These are phyloP conservation scores for Callospermophilus lateralis DNA, from an alignment of 2,113 vertebrate genomes.

Conservation along the genomic window DNA sequence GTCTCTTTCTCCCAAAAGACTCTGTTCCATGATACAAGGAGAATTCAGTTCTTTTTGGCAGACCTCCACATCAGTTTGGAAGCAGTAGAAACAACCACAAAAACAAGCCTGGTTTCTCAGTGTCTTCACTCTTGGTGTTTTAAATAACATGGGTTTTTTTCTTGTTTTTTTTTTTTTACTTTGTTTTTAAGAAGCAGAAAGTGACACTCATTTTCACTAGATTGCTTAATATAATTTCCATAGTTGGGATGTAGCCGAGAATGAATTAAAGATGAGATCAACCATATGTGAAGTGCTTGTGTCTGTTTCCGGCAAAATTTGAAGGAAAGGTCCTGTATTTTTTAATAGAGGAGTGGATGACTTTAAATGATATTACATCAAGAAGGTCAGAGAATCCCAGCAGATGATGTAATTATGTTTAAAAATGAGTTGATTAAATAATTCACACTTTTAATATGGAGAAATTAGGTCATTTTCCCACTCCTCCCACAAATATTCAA, in stretches of 20 bases:
- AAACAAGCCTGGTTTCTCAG: slow-evolving; percentile 84
- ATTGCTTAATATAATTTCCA: slow-evolving; percentile 66
- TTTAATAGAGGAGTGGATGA: slow-evolving; percentile 57
- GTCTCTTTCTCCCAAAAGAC: slow-evolving; percentile 85
- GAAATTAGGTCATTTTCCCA: slow-evolving; percentile 83
- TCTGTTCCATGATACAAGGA: slow-evolving; percentile 87
- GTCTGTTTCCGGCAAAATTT: slow-evolving; percentile 67
- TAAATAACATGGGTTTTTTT: slow-evolving; percentile 63
- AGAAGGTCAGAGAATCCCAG: slow-evolving; percentile 76
- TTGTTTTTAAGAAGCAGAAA: slow-evolving; percentile 74
- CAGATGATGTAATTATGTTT: slow-evolving; percentile 84
- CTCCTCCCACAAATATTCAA: slow-evolving; percentile 86
- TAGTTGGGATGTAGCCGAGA: slow-evolving; percentile 74
- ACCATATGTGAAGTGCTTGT: slow-evolving; percentile 64
- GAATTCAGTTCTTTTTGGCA: slow-evolving; percentile 89
- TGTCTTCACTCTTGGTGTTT: slow-evolving; percentile 79
- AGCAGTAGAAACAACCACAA: slow-evolving; percentile 81
- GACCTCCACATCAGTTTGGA: slow-evolving; percentile 85
- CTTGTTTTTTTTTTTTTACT: slow-evolving; percentile 15
- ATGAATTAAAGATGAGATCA: slow-evolving; percentile 78
- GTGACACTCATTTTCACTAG: slow-evolving; percentile 63
- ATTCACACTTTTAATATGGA: slow-evolving; percentile 83
- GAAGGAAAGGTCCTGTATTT: slow-evolving; percentile 60
- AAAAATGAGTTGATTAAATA: slow-evolving; percentile 86
- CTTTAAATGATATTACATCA: slow-evolving; percentile 64